A percentile compares a stretch with the other conserved stretches of the same genome.
These are phyloP conservation scores for Prionace glauca DNA, from an alignment of 2,797 vertebrate genomes.

Conservation along the genomic window DNA sequence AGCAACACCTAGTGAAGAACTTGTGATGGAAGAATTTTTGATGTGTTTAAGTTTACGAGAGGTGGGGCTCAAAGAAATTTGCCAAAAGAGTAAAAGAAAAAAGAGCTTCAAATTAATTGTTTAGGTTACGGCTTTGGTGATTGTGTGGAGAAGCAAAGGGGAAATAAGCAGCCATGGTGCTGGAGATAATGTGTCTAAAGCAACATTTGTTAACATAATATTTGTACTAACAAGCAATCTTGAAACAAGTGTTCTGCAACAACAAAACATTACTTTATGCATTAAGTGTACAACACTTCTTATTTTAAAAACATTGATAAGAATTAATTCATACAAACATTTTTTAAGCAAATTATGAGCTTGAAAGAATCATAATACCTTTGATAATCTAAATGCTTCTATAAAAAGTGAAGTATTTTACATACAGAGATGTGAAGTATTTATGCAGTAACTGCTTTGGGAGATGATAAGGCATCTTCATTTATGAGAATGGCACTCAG, in stretches of 20 bases:
- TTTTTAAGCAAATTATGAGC: neutral
- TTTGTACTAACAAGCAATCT: neutral
- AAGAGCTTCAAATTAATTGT: no score
- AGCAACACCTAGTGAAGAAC: no score
- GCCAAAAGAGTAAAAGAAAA: no score
- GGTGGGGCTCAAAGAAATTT: no score
- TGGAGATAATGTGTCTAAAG: no score
- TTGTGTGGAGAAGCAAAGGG: no score
- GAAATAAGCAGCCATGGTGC: no score
- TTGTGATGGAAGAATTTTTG: no score
- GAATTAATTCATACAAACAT: neutral
- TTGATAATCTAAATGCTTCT: neutral
- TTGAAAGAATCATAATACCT: neutral
- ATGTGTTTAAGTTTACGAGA: no score
- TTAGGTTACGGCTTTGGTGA: no score
- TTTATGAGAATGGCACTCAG: neutral
- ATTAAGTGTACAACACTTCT: neutral
- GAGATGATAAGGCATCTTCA: neutral
- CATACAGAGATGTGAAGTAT: neutral
- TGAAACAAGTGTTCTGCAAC: neutral
- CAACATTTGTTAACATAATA: neutral
- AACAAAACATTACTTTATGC: neutral
- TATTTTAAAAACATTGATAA: neutral
- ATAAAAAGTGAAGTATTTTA: neutral
- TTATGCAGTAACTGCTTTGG: neutral